Conservation (phyloP, 2,113 vertebrate species). For the Triplophysa rosa region DNA sequence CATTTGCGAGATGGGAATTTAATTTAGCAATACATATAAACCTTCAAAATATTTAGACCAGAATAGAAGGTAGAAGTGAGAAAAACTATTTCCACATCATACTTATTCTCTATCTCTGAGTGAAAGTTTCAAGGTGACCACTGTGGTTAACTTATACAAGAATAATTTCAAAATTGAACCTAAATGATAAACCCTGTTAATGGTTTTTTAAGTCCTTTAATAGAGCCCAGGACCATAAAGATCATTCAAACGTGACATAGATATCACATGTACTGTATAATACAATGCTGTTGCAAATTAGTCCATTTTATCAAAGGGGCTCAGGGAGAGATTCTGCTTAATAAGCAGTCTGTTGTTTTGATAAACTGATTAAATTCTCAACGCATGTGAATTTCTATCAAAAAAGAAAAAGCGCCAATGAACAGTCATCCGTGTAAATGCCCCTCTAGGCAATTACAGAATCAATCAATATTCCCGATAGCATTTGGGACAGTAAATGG, state of each 20-base stretch:
- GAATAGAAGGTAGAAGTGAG: neutral
- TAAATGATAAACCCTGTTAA: neutral
- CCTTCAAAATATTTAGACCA: neutral
- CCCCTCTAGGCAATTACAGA: conserved; percentile 64
- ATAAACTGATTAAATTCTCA: conserved; percentile 58
- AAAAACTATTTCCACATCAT: neutral
- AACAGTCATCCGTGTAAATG: conserved; percentile 49
- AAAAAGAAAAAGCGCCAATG: conserved; percentile 28
- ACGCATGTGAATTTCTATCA: conserved; percentile 54
- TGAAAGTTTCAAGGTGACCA: neutral
- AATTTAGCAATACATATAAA: neutral
- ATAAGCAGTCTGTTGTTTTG: neutral
- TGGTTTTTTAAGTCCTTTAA: neutral
- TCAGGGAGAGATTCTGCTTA: neutral
- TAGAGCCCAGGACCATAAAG: neutral
- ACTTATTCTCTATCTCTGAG: neutral
- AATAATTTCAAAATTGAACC: neutral
- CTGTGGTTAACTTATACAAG: neutral
- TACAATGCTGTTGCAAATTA: neutral
- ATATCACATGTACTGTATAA: neutral
- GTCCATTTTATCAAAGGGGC: neutral
- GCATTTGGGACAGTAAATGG: conserved; percentile 59
- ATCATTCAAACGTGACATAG: neutral
- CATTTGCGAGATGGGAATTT: conserved; percentile 1
- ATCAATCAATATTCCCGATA: conserved; percentile 69